Evolutionary conservation across 2,113 vertebrate species (phyloP).

Genomic region (Gymnarchus niloticus): DNA sequence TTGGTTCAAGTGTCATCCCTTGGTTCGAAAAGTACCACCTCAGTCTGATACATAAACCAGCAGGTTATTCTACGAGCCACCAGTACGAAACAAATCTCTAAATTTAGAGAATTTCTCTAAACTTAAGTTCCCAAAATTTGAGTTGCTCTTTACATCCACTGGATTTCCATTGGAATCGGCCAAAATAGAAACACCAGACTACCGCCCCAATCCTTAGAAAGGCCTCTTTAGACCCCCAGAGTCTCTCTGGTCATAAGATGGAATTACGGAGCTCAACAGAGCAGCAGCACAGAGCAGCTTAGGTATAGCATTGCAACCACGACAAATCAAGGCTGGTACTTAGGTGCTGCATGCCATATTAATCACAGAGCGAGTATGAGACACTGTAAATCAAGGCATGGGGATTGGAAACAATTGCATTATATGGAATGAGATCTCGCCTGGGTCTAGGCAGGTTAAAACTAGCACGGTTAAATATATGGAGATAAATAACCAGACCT

Average conservation of each 20-base stretch:
- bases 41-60: neutral
- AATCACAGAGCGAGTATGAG: no score
- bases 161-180: neutral
- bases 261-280: no score
- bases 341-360: no score
- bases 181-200: neutral
- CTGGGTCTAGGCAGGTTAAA: neutral
- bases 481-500: neutral
- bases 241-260: neutral
- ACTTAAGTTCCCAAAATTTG: neutral
- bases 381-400: no score
- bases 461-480: neutral
- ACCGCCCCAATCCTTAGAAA: neutral
- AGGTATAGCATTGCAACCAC: no score
- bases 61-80: no score
- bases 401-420: neutral
- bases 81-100: no score
- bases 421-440: neutral
- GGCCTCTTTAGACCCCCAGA: neutral
- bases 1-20: no score
- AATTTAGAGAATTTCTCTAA: no score
- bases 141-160: neutral
- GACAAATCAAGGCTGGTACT: no score
- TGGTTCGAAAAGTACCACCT: neutral
- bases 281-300: no score